A percentile compares a stretch with the other conserved stretches of the same genome.
Conservation (phyloP, 2,888 invertebrate genomes). For the Sminthurides aquaticus region DNA sequence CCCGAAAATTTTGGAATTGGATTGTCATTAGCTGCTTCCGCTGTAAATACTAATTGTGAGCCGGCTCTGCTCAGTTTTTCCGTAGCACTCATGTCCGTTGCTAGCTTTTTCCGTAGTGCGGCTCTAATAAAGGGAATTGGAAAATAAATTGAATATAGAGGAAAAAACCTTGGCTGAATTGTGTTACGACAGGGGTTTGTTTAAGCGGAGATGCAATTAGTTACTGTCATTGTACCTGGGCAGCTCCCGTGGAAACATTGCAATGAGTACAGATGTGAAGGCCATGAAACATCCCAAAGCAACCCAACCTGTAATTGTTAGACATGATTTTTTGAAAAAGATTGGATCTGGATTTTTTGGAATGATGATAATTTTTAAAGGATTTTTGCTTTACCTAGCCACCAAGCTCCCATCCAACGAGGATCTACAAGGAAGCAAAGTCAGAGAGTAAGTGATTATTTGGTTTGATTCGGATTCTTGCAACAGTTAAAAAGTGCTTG, state of each 20-base stretch:
- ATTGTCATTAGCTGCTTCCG: constrained; percentile 29
- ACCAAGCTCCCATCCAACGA: constrained; percentile 69
- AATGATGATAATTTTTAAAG: too few relatives aligned
- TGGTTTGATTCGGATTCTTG: too few relatives aligned
- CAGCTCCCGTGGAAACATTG: constrained; percentile 58
- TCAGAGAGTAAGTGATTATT: too few relatives aligned
- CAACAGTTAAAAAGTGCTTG: too few relatives aligned
- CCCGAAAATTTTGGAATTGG: constrained; percentile 35
- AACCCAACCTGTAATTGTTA: constrained; percentile 46
- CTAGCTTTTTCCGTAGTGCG: constrained; percentile 27
- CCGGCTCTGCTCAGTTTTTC: constrained; percentile 25
- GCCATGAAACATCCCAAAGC: constrained; percentile 54
- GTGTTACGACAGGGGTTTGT: too few relatives aligned
- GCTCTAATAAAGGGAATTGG: constrained; percentile 6
- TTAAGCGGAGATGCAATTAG: too few relatives aligned
- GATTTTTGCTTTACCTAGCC: constrained; percentile 55
- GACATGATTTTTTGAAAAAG: not conserved
- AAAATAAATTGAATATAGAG: too few relatives aligned
- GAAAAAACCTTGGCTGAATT: too few relatives aligned
- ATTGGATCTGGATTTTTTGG: not conserved
- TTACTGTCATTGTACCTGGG: constrained; percentile 47
- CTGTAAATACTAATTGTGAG: constrained; percentile 33
- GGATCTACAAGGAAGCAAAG: constrained; percentile 47
- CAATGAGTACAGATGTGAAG: constrained; percentile 56
- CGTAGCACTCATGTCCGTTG: constrained; percentile 20